Evolutionary conservation across 2,888 invertebrate genomes (phyloP).

Genomic region (Mesorhabditis belari): DNA sequence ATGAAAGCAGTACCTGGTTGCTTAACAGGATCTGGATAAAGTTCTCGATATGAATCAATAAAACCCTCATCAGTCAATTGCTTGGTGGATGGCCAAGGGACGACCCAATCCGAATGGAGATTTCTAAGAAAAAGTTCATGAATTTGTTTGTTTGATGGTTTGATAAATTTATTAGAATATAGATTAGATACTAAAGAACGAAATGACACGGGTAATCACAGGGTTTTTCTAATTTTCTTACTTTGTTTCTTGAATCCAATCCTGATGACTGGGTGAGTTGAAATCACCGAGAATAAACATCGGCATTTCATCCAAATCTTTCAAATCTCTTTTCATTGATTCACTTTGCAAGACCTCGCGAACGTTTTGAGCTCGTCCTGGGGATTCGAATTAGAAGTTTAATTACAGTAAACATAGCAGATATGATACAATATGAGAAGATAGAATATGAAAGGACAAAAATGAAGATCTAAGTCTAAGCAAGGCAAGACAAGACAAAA

Average conservation of each 20-base stretch:
- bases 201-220: not conserved
- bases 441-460: no score
- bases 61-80: conserved; percentile 25
- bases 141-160: not conserved
- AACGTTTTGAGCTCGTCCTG: not conserved
- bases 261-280: conserved; percentile 44
- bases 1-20: conserved; percentile 16
- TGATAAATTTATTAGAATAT: no score
- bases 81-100: conserved; percentile 39
- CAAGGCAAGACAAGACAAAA: no score
- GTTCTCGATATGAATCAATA: conserved; percentile 31
- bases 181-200: not conserved
- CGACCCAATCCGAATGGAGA: conserved; percentile 32
- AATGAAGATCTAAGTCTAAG: no score
- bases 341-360: not conserved
- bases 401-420: no score
- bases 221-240: not conserved
- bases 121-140: conserved; percentile 3
- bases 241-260: conserved; percentile 34
- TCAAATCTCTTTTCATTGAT: conserved; percentile 2
- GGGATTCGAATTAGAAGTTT: no score
- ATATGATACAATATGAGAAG: no score
- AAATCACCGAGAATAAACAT: conserved; percentile 45
- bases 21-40: conserved; percentile 32
- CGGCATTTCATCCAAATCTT: conserved; percentile 20